Evolutionary conservation across 2,113 vertebrate species (phyloP).

Genomic region (Arizona elegans): DNA sequence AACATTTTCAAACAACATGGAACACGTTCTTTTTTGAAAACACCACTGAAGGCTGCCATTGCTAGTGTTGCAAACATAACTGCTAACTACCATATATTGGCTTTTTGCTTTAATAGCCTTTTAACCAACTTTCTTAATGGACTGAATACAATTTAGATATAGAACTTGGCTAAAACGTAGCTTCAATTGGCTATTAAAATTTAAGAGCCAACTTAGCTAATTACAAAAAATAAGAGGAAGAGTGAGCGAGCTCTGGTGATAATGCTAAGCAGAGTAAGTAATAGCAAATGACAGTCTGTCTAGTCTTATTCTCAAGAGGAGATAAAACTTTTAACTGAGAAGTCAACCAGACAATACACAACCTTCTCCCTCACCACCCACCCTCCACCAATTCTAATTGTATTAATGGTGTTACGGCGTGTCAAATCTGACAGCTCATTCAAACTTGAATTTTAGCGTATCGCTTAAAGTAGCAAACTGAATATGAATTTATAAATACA

Average conservation of each 20-base stretch:
- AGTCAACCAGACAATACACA: slow-evolving; percentile 73
- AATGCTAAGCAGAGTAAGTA: slow-evolving; percentile 80
- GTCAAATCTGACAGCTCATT: slow-evolving; percentile 70
- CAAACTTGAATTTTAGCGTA: slow-evolving; percentile 29
- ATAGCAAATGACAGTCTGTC: slow-evolving; percentile 82
- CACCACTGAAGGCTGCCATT: slow-evolving; percentile 42
- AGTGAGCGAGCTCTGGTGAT: slow-evolving; percentile 60
- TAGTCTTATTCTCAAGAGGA: slow-evolving; percentile 78
- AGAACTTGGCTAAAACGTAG: slow-evolving; percentile 82
- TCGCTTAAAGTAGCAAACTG: background rate
- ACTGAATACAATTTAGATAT: slow-evolving; percentile 82
- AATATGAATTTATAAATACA: background rate
- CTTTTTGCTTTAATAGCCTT: slow-evolving; percentile 79
- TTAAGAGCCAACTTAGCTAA: slow-evolving; percentile 86
- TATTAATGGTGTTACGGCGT: slow-evolving; percentile 67
- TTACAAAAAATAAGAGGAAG: slow-evolving; percentile 69
- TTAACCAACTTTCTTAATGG: slow-evolving; percentile 86
- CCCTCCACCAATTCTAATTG: slow-evolving; percentile 56
- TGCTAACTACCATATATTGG: slow-evolving; percentile 67
- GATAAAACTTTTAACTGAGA: slow-evolving; percentile 74
- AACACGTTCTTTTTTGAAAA: slow-evolving; percentile 46
- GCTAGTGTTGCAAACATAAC: slow-evolving; percentile 54
- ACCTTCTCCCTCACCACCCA: background rate
- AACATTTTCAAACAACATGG: slow-evolving; percentile 41
- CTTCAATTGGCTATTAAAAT: slow-evolving; percentile 87